Base-by-base conservation (phyloP, 2,113 vertebrate genomes). In the Mustela nigripes region DNA sequence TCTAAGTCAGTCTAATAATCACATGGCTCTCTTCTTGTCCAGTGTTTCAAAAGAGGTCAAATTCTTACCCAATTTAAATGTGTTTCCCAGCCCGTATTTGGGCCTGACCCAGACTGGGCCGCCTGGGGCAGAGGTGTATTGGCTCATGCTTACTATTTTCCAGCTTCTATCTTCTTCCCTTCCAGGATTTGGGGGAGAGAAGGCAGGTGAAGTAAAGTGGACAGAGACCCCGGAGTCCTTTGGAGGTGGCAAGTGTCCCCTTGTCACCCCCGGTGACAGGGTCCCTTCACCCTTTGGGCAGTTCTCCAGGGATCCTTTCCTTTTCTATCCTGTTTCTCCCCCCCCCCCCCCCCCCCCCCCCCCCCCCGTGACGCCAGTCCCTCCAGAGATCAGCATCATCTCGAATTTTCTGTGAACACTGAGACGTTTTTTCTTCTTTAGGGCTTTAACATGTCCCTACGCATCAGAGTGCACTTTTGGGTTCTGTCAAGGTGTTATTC, bases 361-460 rank as follows among this genome's bases (percentile, higher is more conserved):
- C 39, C 3, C 19, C 63, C 56, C 10, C 9, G 16, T 19, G 2
- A 19, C 2, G 1, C 65, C 56, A 36, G 36, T 62, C 73, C 26
- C 4, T 56, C 18, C 8, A 10, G 85, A 81, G 12, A 62, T 42
- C 21, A 53, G 33, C 42, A 42, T 50, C 33, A 15, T 42, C 67
- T 90, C 63, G 11, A 63, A 74, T 95, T 89, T 83, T 62, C 26
- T 39, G 33, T 73, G 58, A 94, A 71, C 63, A 39, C 62, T 50
- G n/a, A 79, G 45, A 73, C 15, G n/a, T 73, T 39, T 58, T 81
- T 82, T 81, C 22, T 45, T 31, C 85, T 62, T 86, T 53, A 50
- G 58, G 48, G 39, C 50, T 71, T 86, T 60, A 50, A 80, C 62
- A 69, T 28, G 14, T 21, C 12, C 21, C 9, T 56, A 4, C 21